phyloP scores from a whole-genome alignment of 2,888 invertebrate genomes.

The Horisme vitalbata region DNA sequence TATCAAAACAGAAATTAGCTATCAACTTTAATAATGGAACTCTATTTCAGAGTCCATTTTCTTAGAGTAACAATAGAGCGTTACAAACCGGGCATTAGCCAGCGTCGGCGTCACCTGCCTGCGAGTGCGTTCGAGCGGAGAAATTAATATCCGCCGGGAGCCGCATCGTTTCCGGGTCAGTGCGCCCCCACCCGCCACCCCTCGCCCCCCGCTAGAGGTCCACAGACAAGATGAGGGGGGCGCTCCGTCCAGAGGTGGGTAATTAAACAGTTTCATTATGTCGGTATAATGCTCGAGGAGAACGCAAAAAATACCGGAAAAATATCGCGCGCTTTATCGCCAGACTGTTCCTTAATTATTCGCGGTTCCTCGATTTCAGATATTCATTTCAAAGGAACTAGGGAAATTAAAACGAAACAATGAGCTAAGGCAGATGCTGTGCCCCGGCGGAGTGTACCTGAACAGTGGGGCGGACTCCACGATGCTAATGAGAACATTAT shows the following conservation, averaged over 20 bases:
- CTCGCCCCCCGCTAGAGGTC: slow-evolving; percentile 4
- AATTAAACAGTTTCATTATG: slow-evolving; percentile 62
- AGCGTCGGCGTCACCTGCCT: slow-evolving; percentile 38
- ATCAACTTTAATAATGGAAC: slow-evolving; percentile 1
- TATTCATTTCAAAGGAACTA: slow-evolving; percentile 21
- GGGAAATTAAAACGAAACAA: slow-evolving; percentile 19
- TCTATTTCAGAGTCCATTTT: slow-evolving; percentile 1
- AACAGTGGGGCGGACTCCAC: too few relatives aligned
- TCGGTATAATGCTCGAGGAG: slow-evolving; percentile 41
- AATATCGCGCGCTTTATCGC: slow-evolving; percentile 30
- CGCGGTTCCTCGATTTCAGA: slow-evolving; percentile 15
- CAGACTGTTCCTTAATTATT: slow-evolving; percentile 29
- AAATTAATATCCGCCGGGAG: slow-evolving; percentile 65
- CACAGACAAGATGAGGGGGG: slow-evolving; percentile 11
- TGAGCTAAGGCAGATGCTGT: not conserved
- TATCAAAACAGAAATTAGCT: not conserved
- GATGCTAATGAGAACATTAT: too few relatives aligned
- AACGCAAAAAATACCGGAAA: slow-evolving; percentile 36
- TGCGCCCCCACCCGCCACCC: slow-evolving; percentile 32
- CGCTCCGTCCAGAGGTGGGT: slow-evolving; percentile 43
- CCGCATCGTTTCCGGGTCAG: slow-evolving; percentile 64
- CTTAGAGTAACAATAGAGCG: slow-evolving; percentile 12
- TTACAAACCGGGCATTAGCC: slow-evolving; percentile 16
- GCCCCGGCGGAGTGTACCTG: not conserved
- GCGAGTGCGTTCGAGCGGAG: slow-evolving; percentile 58